phyloP scores from a whole-genome alignment of 1,140 invertebrate species.

The Kradibia gibbosae region DNA sequence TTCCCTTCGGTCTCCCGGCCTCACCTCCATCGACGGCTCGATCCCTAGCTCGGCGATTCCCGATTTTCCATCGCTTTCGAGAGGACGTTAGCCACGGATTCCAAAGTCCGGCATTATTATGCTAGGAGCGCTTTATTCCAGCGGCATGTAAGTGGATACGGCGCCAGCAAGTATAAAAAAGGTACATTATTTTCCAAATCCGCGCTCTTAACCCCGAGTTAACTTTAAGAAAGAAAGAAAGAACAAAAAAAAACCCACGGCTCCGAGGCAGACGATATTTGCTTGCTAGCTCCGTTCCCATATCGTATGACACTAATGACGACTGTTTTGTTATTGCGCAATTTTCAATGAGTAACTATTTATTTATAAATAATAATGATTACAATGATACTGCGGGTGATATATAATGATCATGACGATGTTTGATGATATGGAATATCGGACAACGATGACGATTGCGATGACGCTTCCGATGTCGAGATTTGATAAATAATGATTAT shows the following conservation, averaged over 20 bases:
- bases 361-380: constrained; percentile 63
- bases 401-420: constrained; percentile 57
- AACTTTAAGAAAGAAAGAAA: too few relatives aligned
- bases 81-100: constrained; percentile 40
- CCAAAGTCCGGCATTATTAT: constrained; percentile 51
- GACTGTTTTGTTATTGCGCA: constrained; percentile 65
- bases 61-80: constrained; percentile 25
- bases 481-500: constrained; percentile 59
- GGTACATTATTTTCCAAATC: constrained; percentile 20
- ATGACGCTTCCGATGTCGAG: too few relatives aligned
- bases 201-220: constrained; percentile 11
- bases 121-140: constrained; percentile 35
- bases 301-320: constrained; percentile 55
- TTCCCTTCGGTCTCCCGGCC: background rate
- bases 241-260: background rate
- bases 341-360: constrained; percentile 66
- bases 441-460: constrained; percentile 50
- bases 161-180: constrained; percentile 20
- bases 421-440: constrained; percentile 52
- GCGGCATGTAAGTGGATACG: constrained; percentile 27
- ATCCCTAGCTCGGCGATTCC: constrained; percentile 14
- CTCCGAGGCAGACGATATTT: background rate
- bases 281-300: constrained; percentile 28
- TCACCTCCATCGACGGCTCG: background rate
- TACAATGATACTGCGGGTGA: constrained; percentile 49